phyloP scores from a whole-genome alignment of 2,888 invertebrate genomes.

The Vanessa cardui region DNA sequence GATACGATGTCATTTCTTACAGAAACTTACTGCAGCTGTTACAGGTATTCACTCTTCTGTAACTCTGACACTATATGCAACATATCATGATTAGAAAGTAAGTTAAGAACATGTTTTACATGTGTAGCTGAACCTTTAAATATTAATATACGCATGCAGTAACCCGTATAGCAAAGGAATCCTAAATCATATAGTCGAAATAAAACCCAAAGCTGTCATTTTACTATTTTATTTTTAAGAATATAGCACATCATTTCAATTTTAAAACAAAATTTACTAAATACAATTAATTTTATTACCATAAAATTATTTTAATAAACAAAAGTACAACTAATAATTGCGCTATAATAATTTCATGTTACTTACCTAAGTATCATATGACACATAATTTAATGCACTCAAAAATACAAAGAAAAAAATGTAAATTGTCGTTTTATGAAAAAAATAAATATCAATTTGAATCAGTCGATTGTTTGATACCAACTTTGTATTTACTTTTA shows the following conservation, averaged over 20 bases:
- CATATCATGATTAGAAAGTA: too few species aligned
- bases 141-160: too few species aligned
- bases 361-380: background rate
- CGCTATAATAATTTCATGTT: background rate
- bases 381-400: slow-evolving; percentile 9
- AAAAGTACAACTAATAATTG: slow-evolving; percentile 7
- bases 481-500: background rate
- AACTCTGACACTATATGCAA: too few species aligned
- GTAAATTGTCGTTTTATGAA: background rate
- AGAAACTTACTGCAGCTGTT: too few species aligned
- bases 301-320: slow-evolving; percentile 1
- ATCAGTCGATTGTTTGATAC: background rate
- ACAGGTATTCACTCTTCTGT: too few species aligned
- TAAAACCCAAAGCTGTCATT: slow-evolving; percentile 33
- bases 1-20: too few species aligned
- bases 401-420: background rate
- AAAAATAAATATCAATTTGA: background rate
- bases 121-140: too few species aligned
- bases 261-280: slow-evolving; percentile 53
- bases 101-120: too few species aligned
- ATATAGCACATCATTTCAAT: slow-evolving; percentile 58
- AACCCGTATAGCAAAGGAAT: too few species aligned
- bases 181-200: slow-evolving; percentile 9
- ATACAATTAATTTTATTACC: slow-evolving; percentile 9
- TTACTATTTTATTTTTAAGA: slow-evolving; percentile 47